Base-by-base conservation (phyloP, 2,888 invertebrate species). In the Leucophenga maculata region DNA sequence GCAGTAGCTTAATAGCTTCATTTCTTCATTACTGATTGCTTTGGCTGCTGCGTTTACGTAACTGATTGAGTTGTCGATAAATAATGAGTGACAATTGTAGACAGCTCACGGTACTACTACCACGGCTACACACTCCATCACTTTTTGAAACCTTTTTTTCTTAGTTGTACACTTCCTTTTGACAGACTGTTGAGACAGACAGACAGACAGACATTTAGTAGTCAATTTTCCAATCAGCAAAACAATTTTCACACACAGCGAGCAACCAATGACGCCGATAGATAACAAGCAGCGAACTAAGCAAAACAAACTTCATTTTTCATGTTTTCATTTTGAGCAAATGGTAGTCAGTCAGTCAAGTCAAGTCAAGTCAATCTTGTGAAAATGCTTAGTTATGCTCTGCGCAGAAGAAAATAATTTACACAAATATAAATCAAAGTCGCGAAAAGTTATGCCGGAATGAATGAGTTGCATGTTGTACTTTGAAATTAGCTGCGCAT, bases 351-450 rank as follows among this genome's bases (percentile, higher is more conserved):
- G 18, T 54, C 39, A 13, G 16, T 39, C 39, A 16, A n/a, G n/a
- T n/a, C n/a, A n/a, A n/a, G n/a, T n/a, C n/a, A n/a, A n/a, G 62
- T 50, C 50, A 64, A 46, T 11, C 50, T 18, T 50, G 50, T 13
- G 50, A 26, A 55, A n/a, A 50, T 50, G 1, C 3, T 50, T 50
- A 50, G 50, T 16, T 50, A 39, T 50, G 26, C 20, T 55, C 39
- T 39, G 39, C 22, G 16, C 39, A 39, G 22, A 64, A 46, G 22
- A 76, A 81, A 81, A 78, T 78, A 78, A 80, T 80, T 81, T 80
- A 79, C 80, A 72, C 76, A 81, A 80, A 80, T 39, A 39, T 80
- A 80, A 80, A 80, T 80, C 80, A 80, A 81, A 80, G 81, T 81
- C 81, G 74, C 78, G 78, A 78, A n/a, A n/a, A 39, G 20, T 6